These are phyloP conservation scores for Hyperopisus bebe DNA, from an alignment of 2,113 vertebrate species.

Conservation along the genomic window DNA sequence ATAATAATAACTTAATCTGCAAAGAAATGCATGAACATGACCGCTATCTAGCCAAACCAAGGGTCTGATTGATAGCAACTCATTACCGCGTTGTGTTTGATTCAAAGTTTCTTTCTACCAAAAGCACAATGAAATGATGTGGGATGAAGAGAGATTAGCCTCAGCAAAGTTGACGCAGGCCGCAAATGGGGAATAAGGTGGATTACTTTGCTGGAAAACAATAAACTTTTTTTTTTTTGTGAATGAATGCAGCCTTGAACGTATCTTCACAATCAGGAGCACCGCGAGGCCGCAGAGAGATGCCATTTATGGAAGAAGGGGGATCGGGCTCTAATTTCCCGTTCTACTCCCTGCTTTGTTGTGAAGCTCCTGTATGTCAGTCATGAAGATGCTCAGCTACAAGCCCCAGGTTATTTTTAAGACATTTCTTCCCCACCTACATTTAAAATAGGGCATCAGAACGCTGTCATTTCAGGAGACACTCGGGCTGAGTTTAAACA, in stretches of 20 bases:
- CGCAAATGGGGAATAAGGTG: conserved; percentile 1
- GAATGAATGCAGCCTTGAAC: neutral
- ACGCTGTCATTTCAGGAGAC: neutral
- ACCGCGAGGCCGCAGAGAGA: neutral
- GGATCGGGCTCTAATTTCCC: neutral
- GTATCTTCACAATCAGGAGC: neutral
- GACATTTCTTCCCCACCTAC: neutral
- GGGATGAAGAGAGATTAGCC: conserved; percentile 11
- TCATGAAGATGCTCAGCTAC: neutral
- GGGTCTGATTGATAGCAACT: conserved; percentile 4
- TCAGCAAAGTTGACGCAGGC: neutral
- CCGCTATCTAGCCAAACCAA: conserved; percentile 15
- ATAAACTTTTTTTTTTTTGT: neutral
- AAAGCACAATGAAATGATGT: neutral
- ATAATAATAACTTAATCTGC: conserved; percentile 1
- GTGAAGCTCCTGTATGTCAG: neutral
- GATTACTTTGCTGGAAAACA: neutral
- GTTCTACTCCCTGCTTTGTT: neutral
- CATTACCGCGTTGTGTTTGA: conserved; percentile 9
- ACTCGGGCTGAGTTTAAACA: neutral
- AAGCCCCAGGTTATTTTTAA: neutral
- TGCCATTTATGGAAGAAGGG: neutral
- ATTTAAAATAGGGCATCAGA: neutral
- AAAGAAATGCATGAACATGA: conserved; percentile 1
- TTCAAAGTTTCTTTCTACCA: conserved; percentile 2